Evolutionary conservation across 2,113 vertebrate species (phyloP).

Genomic region (Amphilophus citrinellus): DNA sequence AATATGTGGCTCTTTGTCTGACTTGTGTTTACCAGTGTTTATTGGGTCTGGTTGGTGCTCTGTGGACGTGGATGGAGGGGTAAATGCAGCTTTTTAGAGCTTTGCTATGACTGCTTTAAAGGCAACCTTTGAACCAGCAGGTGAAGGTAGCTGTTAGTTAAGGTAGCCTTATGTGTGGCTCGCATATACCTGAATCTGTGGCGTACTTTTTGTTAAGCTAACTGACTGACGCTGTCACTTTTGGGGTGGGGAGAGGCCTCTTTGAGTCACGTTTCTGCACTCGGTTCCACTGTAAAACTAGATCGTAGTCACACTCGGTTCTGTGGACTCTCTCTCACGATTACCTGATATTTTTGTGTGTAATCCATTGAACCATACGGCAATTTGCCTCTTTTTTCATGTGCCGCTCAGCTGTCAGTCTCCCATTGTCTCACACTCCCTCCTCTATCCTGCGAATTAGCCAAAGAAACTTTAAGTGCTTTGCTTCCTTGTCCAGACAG

Average conservation of each 20-base stretch:
- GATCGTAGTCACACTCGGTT: no score
- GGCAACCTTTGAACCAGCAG: not conserved
- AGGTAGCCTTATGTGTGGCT: not conserved
- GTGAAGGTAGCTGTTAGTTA: not conserved
- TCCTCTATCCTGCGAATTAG: conserved; percentile 13
- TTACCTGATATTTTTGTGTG: not conserved
- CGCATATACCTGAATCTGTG: not conserved
- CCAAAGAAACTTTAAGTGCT: conserved; percentile 11
- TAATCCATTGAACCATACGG: conserved; percentile 9
- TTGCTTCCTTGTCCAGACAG: conserved; percentile 53
- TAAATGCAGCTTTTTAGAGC: not conserved
- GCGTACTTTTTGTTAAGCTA: not conserved
- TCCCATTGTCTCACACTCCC: conserved; percentile 29
- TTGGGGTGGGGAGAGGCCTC: not conserved
- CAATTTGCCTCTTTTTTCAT: not conserved
- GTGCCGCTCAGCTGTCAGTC: conserved; percentile 27
- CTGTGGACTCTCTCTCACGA: not conserved
- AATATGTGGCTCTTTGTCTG: not conserved
- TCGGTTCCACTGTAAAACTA: not conserved
- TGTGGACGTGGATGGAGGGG: not conserved
- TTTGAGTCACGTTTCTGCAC: not conserved
- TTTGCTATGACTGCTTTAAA: not conserved
- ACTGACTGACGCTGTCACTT: not conserved
- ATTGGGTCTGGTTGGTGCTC: not conserved
- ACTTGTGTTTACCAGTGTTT: not conserved